phyloP scores from a whole-genome alignment of 2,113 vertebrate genomes.

The Ammodytes marinus region DNA sequence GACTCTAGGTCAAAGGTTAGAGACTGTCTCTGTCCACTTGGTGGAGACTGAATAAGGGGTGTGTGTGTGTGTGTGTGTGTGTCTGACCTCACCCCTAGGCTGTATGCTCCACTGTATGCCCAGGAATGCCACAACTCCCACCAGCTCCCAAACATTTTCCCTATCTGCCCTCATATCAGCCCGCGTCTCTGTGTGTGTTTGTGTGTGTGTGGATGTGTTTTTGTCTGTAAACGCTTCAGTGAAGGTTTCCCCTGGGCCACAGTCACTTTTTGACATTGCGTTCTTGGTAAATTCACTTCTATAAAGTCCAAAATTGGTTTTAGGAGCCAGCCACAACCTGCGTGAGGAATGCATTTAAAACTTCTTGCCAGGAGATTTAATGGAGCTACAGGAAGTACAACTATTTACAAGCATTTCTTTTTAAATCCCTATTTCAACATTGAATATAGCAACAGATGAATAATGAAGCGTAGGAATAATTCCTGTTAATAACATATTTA shows the following conservation, averaged over 20 bases:
- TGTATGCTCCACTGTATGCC: conserved; percentile 66
- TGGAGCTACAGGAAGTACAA: conserved; percentile 19
- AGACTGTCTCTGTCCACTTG: conserved; percentile 62
- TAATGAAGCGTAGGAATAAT: background rate
- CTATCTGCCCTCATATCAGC: conserved; percentile 69
- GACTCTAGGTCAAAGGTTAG: conserved; percentile 65
- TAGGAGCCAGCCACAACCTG: conserved; percentile 10
- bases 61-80: conserved; percentile 31
- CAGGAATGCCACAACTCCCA: conserved; percentile 70
- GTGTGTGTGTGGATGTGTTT: conserved; percentile 6
- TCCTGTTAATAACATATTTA: background rate
- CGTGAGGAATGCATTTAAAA: conserved; percentile 48
- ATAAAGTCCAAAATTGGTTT: conserved; percentile 39
- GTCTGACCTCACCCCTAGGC: conserved; percentile 64
- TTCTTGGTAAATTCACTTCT: conserved; percentile 47
- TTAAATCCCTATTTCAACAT: background rate
- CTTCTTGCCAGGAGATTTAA: background rate
- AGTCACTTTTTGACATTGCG: conserved; percentile 48
- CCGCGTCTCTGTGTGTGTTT: conserved; percentile 30
- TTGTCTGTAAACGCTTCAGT: conserved; percentile 42
- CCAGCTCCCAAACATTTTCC: conserved; percentile 61
- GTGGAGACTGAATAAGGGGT: conserved; percentile 36
- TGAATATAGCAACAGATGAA: background rate
- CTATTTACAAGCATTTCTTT: background rate
- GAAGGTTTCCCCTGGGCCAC: conserved; percentile 47